Conservation (phyloP, 2,113 vertebrate species). For the Carassius carassius region DNA sequence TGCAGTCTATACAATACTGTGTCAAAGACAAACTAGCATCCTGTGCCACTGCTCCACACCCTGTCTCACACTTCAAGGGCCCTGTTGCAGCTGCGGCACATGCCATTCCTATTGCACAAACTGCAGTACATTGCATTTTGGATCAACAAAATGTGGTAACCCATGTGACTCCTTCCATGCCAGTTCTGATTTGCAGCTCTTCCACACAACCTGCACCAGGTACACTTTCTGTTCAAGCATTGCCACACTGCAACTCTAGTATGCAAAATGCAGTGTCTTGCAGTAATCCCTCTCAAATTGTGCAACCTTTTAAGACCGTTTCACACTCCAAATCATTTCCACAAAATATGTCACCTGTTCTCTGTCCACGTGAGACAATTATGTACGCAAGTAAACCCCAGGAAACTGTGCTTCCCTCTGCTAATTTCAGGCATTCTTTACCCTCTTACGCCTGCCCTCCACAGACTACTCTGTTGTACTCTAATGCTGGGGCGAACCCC, state of each 20-base stretch:
- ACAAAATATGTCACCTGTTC: slow-evolving; percentile 30
- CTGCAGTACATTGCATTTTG: slow-evolving; percentile 21
- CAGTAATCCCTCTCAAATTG: slow-evolving; percentile 69
- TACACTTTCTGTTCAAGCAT: not conserved
- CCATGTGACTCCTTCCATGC: not conserved
- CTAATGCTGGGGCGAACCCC: slow-evolving; percentile 69
- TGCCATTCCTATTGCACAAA: not conserved
- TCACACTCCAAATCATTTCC: slow-evolving; percentile 60
- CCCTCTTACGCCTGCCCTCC: slow-evolving; percentile 66
- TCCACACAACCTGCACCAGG: slow-evolving; percentile 22
- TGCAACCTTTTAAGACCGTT: slow-evolving; percentile 66
- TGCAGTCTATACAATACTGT: slow-evolving; percentile 7
- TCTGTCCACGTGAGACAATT: slow-evolving; percentile 14
- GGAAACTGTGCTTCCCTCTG: slow-evolving; percentile 45
- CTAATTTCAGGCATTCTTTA: slow-evolving; percentile 67
- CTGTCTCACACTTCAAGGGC: not conserved
- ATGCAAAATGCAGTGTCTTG: slow-evolving; percentile 6
- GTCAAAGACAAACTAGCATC: slow-evolving; percentile 6
- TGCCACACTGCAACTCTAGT: slow-evolving; percentile 5
- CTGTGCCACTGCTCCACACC: not conserved
- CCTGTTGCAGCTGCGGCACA: not conserved
- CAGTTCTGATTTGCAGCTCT: slow-evolving; percentile 23
- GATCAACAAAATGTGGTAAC: not conserved
- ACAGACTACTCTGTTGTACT: slow-evolving; percentile 70
- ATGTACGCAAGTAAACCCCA: slow-evolving; percentile 45